Evolutionary conservation across 2,888 invertebrate genomes (phyloP), one percentile per base, ranked within the genome.

Genomic region (Lepeophtheirus nordmannii): DNA sequence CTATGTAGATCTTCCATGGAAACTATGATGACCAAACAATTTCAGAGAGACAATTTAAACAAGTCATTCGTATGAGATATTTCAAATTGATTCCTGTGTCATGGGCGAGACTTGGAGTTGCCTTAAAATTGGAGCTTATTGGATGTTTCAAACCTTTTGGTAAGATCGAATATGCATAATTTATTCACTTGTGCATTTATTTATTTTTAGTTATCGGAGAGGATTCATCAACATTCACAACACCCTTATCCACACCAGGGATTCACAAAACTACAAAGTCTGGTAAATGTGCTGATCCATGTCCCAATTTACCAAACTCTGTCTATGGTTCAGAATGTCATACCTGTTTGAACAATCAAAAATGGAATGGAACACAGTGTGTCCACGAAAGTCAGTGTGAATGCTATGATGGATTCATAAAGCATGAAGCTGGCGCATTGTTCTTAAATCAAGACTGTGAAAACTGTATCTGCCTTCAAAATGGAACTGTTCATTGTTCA

Each of bases 111-210:
- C 81, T 80, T 68, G 81, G 80, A 68, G 84, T 89, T 40, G 85
- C 86, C 70, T 78, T 91, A 75, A 81, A 84, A 67, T 75, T 85
- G 0, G 89, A 91, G 72, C 81, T 89, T 0, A 77, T 84, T 14
- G 90, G 90, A 9, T 91, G 91, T 73, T 88, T 81, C 70, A 76
- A 82, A 70, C 83, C 85, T 1, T 87, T 87, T 73, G 79, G 82
- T 82, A 77, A 80, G 80, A 77, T 30, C 20, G 37, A 12, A 39
- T 61, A 14, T 22, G 9, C 17, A 17, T 62, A 62, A 53, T 17
- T 14, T 30, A 23, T 37, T 30, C 17, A n/a, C 10, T 39, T 39
- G 12, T 58, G 22, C 1, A 11, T 57, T 57, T 5, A 57, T 65
- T 30, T 5, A 5, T 30, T 30, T 30, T 30, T 30, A 30, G 30